These are phyloP conservation scores for Plecotus auritus DNA, from an alignment of 2,113 vertebrate genomes.

Conservation along the genomic window DNA sequence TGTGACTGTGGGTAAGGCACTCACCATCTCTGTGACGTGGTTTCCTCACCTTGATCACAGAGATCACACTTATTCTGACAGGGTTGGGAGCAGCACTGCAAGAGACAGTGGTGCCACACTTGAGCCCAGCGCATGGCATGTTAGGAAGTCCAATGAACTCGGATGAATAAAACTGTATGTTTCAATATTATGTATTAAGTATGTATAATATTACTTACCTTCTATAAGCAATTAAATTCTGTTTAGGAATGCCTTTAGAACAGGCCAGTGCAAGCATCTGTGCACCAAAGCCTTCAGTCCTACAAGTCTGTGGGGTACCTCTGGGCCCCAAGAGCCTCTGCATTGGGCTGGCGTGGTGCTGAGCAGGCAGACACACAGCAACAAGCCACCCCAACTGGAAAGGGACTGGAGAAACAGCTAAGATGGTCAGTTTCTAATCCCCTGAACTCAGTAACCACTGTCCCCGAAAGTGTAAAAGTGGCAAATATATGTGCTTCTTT, in stretches of 20 bases:
- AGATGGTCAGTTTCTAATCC: background rate
- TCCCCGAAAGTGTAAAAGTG: background rate
- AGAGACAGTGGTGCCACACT: background rate
- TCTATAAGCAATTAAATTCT: background rate
- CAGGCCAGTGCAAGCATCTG: background rate
- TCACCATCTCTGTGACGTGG: background rate
- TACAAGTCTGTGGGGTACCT: background rate
- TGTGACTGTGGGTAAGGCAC: background rate
- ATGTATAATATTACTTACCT: background rate
- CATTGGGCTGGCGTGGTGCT: background rate
- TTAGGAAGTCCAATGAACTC: background rate
- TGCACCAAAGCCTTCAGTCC: background rate
- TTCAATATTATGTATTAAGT: background rate
- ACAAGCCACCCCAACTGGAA: background rate
- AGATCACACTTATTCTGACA: background rate
- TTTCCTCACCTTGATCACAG: background rate
- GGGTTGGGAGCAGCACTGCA: background rate
- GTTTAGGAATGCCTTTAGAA: background rate
- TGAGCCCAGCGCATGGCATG: background rate
- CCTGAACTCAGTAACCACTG: background rate
- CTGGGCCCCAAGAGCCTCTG: background rate
- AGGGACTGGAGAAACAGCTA: background rate
- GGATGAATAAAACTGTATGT: background rate
- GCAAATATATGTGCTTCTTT: background rate
- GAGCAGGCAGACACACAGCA: background rate